Evolutionary conservation across 1,140 invertebrate species (phyloP).

Genomic region (Papilio dardanus): DNA sequence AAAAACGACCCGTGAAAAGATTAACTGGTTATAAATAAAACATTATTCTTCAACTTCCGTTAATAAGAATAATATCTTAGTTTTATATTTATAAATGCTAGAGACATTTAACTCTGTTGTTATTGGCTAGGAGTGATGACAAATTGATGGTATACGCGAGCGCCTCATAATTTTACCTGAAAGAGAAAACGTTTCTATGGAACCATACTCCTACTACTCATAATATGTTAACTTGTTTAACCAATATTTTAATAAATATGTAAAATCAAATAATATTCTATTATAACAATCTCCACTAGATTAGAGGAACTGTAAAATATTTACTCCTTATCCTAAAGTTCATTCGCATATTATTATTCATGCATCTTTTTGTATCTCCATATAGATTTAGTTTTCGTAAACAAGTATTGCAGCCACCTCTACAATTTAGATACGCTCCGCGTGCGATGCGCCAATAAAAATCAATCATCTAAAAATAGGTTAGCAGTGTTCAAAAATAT

Average conservation of each 20-base stretch:
- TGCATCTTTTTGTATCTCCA: not conserved
- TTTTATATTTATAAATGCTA: not conserved
- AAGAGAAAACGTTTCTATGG: not conserved
- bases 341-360: not conserved
- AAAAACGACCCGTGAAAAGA: conserved; percentile 17
- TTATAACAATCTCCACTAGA: no score
- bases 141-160: not conserved
- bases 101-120: conserved; percentile 6
- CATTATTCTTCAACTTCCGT: conserved; percentile 11
- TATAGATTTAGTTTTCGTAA: not conserved
- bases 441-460: conserved; percentile 33
- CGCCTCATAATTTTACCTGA: not conserved
- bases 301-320: not conserved
- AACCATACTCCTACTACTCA: not conserved
- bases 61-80: not conserved
- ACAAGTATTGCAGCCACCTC: conserved; percentile 9
- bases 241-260: no score
- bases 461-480: conserved; percentile 37
- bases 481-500: conserved; percentile 34
- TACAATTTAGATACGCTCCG: conserved; percentile 15
- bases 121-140: not conserved
- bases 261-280: no score
- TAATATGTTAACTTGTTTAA: no score
- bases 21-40: conserved; percentile 25
- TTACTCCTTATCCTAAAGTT: not conserved